Percentiles rank a stretch among this genome's conserved stretches.
These are phyloP conservation scores for Lacerta bilineata DNA, from an alignment of 2,797 vertebrate species.

Conservation along the genomic window DNA sequence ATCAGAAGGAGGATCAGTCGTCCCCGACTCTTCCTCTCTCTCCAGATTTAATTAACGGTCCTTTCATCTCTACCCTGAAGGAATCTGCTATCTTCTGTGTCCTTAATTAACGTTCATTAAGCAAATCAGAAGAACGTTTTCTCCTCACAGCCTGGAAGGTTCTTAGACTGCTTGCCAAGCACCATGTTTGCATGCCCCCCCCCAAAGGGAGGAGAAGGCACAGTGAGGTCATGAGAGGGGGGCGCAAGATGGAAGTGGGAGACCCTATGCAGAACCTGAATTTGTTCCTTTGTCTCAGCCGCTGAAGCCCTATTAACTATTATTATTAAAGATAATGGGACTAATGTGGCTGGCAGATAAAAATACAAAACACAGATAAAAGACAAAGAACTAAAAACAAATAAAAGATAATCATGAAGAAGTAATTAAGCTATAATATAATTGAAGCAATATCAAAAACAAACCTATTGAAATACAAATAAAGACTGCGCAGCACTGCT, in stretches of 20 bases:
- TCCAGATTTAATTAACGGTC: slow-evolving; percentile 83
- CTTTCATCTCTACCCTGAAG: slow-evolving; percentile 83
- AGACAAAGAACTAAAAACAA: no score
- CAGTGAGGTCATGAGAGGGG: neutral
- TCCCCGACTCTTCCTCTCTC: slow-evolving; percentile 59
- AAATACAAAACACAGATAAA: no score
- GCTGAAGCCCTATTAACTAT: neutral
- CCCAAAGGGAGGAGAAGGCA: neutral
- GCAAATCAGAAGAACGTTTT: slow-evolving; percentile 80
- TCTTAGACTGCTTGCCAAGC: slow-evolving; percentile 73
- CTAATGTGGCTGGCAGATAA: neutral
- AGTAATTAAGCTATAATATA: no score
- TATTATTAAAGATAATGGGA: neutral
- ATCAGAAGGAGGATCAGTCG: slow-evolving; percentile 73
- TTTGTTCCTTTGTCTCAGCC: neutral
- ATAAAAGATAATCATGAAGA: no score
- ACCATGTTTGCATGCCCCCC: slow-evolving; percentile 25
- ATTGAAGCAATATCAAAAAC: no score
- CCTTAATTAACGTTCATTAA: slow-evolving; percentile 86
- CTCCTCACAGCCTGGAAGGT: slow-evolving; percentile 51
- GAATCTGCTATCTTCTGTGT: slow-evolving; percentile 83
- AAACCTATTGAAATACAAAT: no score
- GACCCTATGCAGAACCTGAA: no score
- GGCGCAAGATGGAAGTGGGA: neutral
- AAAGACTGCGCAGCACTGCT: no score